Evolutionary conservation across 2,797 vertebrate genomes (phyloP).

Genomic region (Micromesistius poutassou): DNA sequence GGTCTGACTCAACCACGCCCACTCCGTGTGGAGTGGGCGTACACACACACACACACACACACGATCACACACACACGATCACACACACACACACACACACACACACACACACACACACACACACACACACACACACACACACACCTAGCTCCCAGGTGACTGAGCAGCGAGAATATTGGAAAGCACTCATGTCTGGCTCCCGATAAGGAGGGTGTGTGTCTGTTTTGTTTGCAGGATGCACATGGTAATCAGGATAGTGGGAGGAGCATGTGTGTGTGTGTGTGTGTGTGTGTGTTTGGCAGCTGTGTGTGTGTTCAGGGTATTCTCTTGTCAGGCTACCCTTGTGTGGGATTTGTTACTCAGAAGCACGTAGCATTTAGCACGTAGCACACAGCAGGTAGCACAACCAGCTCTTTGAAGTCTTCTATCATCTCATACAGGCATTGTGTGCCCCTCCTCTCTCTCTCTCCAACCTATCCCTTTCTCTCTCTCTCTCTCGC

Average conservation of each 20-base stretch:
- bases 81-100: constrained; percentile 1
- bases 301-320: constrained; percentile 23
- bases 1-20: constrained; percentile 15
- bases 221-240: constrained; percentile 42
- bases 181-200: constrained; percentile 38
- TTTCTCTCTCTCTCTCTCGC: no score
- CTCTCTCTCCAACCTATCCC: no score
- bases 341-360: constrained; percentile 43
- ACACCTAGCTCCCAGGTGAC: constrained; percentile 36
- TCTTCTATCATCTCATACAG: no score
- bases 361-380: not conserved
- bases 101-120: not conserved
- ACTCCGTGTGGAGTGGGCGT: not conserved
- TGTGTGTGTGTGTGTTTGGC: constrained; percentile 20
- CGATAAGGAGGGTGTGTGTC: constrained; percentile 54
- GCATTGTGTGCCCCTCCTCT: no score
- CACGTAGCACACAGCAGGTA: no score
- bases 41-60: constrained; percentile 3
- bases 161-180: constrained; percentile 17
- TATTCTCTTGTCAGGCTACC: constrained; percentile 28
- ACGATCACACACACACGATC: not conserved
- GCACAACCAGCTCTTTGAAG: no score
- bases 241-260: constrained; percentile 28
- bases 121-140: not conserved
- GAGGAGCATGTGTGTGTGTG: constrained; percentile 28